phyloP scores from a whole-genome alignment of 2,888 invertebrate genomes.

The Ptilodon capucinus region DNA sequence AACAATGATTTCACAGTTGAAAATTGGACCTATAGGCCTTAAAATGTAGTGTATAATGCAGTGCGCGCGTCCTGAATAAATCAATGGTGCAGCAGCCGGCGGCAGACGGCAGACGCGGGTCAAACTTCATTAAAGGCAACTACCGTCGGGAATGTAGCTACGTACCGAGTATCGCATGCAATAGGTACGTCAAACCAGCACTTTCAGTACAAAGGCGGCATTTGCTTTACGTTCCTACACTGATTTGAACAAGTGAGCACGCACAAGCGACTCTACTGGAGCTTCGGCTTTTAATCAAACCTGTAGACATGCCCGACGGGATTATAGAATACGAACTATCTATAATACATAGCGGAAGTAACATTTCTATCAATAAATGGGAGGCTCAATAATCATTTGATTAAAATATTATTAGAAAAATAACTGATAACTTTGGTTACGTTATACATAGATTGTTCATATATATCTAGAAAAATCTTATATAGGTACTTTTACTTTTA shows the following conservation, averaged over 20 bases:
- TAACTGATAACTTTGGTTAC: no score
- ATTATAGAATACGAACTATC: neutral
- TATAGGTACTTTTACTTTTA: no score
- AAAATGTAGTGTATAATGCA: no score
- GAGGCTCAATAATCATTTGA: no score
- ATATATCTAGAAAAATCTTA: no score
- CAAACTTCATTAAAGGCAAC: conserved; percentile 35
- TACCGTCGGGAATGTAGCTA: no score
- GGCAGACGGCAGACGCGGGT: conserved; percentile 27
- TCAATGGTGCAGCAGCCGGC: conserved; percentile 17
- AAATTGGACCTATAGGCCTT: neutral
- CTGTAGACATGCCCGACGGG: neutral
- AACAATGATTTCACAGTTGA: no score
- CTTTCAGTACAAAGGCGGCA: conserved; percentile 2
- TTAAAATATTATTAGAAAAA: no score
- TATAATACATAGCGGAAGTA: neutral
- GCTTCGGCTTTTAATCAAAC: neutral
- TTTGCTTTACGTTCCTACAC: neutral
- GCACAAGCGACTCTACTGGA: neutral
- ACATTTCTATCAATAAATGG: no score
- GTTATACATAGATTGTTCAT: no score
- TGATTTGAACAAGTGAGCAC: neutral
- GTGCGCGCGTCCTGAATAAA: conserved; percentile 3
- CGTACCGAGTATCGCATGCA: no score
- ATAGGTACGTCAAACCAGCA: neutral